phyloP scores from a whole-genome alignment of 1,140 invertebrate species.

The Micrasema longulum region DNA sequence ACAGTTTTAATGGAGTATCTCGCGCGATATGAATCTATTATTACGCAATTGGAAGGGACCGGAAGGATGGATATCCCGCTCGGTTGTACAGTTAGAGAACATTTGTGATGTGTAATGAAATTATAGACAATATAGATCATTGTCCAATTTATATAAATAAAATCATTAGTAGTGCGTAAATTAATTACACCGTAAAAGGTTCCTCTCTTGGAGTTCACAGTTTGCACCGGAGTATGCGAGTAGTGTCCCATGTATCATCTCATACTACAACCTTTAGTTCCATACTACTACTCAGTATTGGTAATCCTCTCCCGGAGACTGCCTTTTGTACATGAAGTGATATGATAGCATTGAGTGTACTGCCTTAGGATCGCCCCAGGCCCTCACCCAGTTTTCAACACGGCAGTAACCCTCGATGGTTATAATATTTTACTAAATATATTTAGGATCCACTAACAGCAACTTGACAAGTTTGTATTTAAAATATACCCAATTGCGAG shows the following conservation, averaged over 20 bases:
- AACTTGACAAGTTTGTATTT: slow-evolving; percentile 64
- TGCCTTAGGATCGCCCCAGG: slow-evolving; percentile 8
- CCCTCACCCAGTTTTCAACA: slow-evolving; percentile 45
- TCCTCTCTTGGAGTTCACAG: slow-evolving; percentile 17
- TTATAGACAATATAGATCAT: slow-evolving; percentile 69
- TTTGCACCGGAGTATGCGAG: slow-evolving; percentile 2
- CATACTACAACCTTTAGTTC: slow-evolving; percentile 25
- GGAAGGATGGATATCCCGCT: neutral
- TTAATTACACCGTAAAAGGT: slow-evolving; percentile 38
- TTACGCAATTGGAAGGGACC: slow-evolving; percentile 27
- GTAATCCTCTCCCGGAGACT: slow-evolving; percentile 66
- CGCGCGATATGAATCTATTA: slow-evolving; percentile 26
- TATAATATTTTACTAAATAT: slow-evolving; percentile 39
- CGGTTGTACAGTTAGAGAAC: slow-evolving; percentile 67
- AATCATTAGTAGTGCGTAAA: slow-evolving; percentile 36
- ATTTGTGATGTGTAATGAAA: slow-evolving; percentile 69
- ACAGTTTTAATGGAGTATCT: slow-evolving; percentile 36
- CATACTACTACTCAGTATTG: slow-evolving; percentile 59
- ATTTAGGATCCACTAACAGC: slow-evolving; percentile 52
- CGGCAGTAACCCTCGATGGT: slow-evolving; percentile 57
- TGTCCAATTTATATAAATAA: slow-evolving; percentile 64
- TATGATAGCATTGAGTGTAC: slow-evolving; percentile 40
- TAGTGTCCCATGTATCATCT: slow-evolving; percentile 20
- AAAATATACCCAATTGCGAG: slow-evolving; percentile 68
- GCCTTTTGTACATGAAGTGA: slow-evolving; percentile 66